Evolutionary conservation across 2,888 invertebrate genomes (phyloP).

Genomic region (Liopterus haemorrhoidalis): DNA sequence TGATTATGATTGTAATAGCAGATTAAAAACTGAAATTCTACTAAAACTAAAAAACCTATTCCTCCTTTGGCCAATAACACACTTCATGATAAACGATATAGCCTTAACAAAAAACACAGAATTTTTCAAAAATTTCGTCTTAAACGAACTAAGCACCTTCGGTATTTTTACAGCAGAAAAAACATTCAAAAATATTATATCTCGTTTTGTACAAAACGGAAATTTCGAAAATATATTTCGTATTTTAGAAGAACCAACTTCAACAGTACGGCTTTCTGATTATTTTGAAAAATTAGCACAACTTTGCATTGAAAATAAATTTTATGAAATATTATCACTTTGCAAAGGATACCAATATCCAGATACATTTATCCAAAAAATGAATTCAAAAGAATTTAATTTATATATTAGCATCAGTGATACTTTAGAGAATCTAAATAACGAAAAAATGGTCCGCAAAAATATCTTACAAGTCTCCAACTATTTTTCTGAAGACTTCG

Average conservation of each 20-base stretch:
- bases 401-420: constrained; percentile 52
- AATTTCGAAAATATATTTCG: constrained; percentile 51
- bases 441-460: constrained; percentile 45
- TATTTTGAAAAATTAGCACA: constrained; percentile 52
- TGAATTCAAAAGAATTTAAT: constrained; percentile 49
- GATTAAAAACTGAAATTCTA: constrained; percentile 41
- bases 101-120: constrained; percentile 47
- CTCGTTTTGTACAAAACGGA: constrained; percentile 55
- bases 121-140: constrained; percentile 52
- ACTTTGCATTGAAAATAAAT: constrained; percentile 50
- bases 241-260: constrained; percentile 45
- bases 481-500: constrained; percentile 51
- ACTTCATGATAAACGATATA: constrained; percentile 54
- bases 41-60: constrained; percentile 51
- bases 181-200: constrained; percentile 51
- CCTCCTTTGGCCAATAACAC: constrained; percentile 51
- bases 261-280: constrained; percentile 43
- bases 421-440: constrained; percentile 43
- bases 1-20: constrained; percentile 43
- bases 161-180: constrained; percentile 61
- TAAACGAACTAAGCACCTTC: constrained; percentile 56
- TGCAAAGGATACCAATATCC: constrained; percentile 37
- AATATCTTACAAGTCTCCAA: constrained; percentile 53
- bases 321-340: constrained; percentile 50
- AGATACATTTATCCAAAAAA: constrained; percentile 41